Percentiles rank a stretch among this genome's conserved stretches.
phyloP scores from a whole-genome alignment of 2,113 vertebrate species.

The Porphyrio hochstetteri region DNA sequence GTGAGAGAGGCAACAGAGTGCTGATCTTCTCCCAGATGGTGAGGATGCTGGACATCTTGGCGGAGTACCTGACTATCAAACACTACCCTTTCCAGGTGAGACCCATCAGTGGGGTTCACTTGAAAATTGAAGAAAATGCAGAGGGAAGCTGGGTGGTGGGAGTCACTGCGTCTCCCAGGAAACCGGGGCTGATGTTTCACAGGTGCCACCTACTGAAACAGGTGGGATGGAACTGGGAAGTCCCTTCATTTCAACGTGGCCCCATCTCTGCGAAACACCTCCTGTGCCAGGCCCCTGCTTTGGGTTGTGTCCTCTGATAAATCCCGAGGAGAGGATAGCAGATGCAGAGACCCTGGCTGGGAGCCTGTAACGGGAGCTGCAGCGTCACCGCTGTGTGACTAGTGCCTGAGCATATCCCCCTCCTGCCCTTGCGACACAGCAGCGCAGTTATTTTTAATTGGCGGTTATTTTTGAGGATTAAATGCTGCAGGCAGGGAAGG shows the following conservation, averaged over 20 bases:
- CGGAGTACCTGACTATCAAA: conserved; percentile 92
- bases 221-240: neutral
- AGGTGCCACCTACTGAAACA: neutral
- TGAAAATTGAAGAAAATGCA: neutral
- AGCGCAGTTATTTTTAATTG: conserved; percentile 84
- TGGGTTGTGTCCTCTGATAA: neutral
- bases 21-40: conserved; percentile 99
- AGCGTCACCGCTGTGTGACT: neutral
- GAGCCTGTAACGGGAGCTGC: conserved; percentile 67
- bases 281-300: neutral
- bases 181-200: neutral
- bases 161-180: neutral
- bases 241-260: neutral
- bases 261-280: neutral
- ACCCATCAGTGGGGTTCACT: neutral
- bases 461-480: conserved; percentile 72
- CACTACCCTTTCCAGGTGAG: conserved; percentile 96
- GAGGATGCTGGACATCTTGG: conserved; percentile 97
- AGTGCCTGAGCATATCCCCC: conserved; percentile 23
- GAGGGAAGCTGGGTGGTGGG: neutral
- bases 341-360: conserved; percentile 34
- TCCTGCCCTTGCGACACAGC: conserved; percentile 4
- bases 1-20: conserved; percentile 93
- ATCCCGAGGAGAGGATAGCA: neutral
- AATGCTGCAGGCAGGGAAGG: conserved; percentile 5